Evolutionary conservation across 2,797 vertebrate species (phyloP), one percentile per base, ranked within the genome.

Genomic region (Sciurus vulgaris): DNA sequence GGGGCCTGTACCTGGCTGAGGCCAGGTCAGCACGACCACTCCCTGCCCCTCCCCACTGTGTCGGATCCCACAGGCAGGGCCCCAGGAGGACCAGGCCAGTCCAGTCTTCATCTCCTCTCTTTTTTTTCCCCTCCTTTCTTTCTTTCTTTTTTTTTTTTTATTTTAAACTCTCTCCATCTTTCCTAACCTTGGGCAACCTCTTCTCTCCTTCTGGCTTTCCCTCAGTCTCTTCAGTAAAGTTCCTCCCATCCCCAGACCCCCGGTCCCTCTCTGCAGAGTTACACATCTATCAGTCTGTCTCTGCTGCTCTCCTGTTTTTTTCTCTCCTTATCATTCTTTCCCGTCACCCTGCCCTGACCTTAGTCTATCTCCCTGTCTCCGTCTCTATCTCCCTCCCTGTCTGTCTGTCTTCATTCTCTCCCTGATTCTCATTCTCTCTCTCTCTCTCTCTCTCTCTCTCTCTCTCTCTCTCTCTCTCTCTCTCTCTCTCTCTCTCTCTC

Each of bases 251-350:
- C 76, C 70, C 1, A 1, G 30, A 18, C 26, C 77, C 79, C 67
- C 13, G 12, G 11, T 33, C 74, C 41, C 61, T n/a, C 86, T 93
- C 47, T 30, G 76, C 26, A 13, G 69, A 44, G 65, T 67, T 72
- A 3, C 17, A 7, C n/a, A 24, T 54, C 67, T 49, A 22, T 73
- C 82, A 5, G 0, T 51, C 30, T 15, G 17, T 35, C 76, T 26
- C 54, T 30, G 70, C 41, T 7, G 13, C 78, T 77, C 8, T 49
- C 88, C 2, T 0, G 18, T 5, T 44, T 65, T 74, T 90, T 49
- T 79, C 47, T 89, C 38, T 73, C 47, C 81, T 84, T 76, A 33
- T 89, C 69, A 89, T 18, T 54, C 91, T 51, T 15, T 51, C 73
- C 56, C 38, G 3, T 59, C 63, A 22, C 38, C 12, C 51, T 28